phyloP scores from a whole-genome alignment of 2,888 invertebrate species.

The Agrotis clavis region DNA sequence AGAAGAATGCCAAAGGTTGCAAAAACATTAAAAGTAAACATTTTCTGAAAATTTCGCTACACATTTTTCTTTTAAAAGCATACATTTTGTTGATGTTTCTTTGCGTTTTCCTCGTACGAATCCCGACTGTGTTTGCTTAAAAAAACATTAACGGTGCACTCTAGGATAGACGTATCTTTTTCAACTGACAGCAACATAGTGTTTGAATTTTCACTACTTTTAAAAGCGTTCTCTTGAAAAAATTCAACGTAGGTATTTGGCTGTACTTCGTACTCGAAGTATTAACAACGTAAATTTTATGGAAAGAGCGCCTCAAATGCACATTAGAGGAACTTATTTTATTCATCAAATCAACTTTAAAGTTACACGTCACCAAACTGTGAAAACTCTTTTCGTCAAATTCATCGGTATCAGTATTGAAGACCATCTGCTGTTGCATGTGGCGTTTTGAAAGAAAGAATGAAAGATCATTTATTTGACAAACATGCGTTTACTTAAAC shows the following conservation, averaged over 20 bases:
- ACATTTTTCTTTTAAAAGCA: not conserved
- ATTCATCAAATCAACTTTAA: too few relatives aligned
- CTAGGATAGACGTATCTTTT: not conserved
- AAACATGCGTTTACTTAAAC: too few relatives aligned
- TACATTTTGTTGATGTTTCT: not conserved
- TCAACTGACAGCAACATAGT: not conserved
- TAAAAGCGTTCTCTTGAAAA: not conserved
- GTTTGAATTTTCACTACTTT: not conserved
- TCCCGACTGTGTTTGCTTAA: not conserved
- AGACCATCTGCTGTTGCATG: too few relatives aligned
- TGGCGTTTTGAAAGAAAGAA: too few relatives aligned
- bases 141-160: constrained; percentile 3
- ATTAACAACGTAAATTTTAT: too few relatives aligned
- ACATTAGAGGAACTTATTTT: too few relatives aligned
- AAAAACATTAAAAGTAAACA: not conserved
- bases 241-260: not conserved
- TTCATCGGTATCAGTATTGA: too few relatives aligned
- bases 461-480: too few relatives aligned
- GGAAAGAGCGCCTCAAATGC: too few relatives aligned
- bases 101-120: not conserved
- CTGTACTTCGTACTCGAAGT: too few relatives aligned
- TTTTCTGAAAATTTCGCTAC: not conserved
- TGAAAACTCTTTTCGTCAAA: too few relatives aligned
- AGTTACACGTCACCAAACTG: too few relatives aligned
- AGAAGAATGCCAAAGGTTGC: not conserved